Conservation (phyloP, 2,888 invertebrate genomes). For the Loripinus fragilis region DNA sequence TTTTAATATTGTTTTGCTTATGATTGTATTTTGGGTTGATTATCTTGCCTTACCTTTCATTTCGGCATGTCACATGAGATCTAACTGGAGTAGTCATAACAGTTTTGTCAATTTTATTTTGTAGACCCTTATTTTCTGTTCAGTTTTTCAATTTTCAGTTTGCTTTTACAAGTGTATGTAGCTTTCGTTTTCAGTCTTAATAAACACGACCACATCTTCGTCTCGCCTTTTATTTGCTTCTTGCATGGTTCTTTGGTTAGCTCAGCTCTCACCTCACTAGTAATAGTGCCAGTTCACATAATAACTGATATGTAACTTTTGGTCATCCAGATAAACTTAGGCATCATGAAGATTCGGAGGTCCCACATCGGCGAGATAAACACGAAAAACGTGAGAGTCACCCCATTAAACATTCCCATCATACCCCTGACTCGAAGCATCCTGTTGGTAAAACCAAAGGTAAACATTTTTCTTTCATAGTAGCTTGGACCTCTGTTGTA, state of each 20-base stretch:
- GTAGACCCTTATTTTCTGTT: too few species aligned
- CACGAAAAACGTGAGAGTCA: slow-evolving; percentile 56
- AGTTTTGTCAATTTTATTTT: too few species aligned
- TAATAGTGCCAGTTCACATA: neutral
- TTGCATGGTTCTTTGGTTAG: neutral
- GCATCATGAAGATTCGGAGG: slow-evolving; percentile 44
- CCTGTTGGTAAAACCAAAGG: slow-evolving; percentile 62
- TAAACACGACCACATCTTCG: too few species aligned
- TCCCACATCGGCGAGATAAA: slow-evolving; percentile 40
- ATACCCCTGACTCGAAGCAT: slow-evolving; percentile 52
- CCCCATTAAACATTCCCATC: slow-evolving; percentile 57
- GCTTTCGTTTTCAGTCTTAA: too few species aligned
- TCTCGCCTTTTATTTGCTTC: neutral
- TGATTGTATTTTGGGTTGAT: too few species aligned
- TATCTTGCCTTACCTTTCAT: too few species aligned
- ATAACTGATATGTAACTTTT: neutral
- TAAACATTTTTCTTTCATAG: slow-evolving; percentile 31
- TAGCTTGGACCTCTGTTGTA: neutral
- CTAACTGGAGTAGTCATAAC: too few species aligned
- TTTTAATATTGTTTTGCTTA: too few species aligned
- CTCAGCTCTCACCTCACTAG: neutral
- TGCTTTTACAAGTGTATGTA: too few species aligned
- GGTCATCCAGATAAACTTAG: slow-evolving; percentile 52
- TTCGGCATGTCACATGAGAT: too few species aligned
- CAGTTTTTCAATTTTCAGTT: too few species aligned